Evolutionary conservation across 2,113 vertebrate species (phyloP).

Genomic region (Ophiodon elongatus): DNA sequence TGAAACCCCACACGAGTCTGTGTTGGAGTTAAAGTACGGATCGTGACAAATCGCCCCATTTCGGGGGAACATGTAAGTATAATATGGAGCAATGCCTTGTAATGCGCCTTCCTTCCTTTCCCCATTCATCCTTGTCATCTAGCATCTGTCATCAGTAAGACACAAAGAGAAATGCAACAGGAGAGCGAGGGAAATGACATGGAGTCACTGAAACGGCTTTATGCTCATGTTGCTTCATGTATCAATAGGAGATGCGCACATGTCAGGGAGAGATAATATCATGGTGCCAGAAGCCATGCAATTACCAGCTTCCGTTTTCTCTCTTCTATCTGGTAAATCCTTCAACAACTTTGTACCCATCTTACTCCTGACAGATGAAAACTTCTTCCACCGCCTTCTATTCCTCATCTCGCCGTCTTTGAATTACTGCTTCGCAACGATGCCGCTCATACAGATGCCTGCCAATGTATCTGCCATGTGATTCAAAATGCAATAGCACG

Average conservation of each 20-base stretch:
- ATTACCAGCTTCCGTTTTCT: constrained; percentile 70
- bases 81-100: constrained; percentile 20
- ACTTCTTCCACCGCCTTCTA: constrained; percentile 40
- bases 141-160: constrained; percentile 58
- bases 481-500: constrained; percentile 53
- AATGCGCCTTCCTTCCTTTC: constrained; percentile 29
- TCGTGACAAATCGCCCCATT: not conserved
- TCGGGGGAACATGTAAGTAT: not conserved
- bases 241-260: constrained; percentile 53
- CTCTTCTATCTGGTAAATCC: constrained; percentile 56
- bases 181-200: constrained; percentile 16
- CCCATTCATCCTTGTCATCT: constrained; percentile 59
- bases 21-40: not conserved
- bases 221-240: constrained; percentile 60
- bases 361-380: constrained; percentile 49
- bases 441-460: constrained; percentile 50
- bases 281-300: constrained; percentile 63
- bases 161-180: constrained; percentile 44
- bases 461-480: constrained; percentile 32
- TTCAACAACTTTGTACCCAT: constrained; percentile 56
- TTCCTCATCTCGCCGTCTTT: constrained; percentile 54
- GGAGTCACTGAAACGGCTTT: constrained; percentile 34
- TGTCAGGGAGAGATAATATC: constrained; percentile 70
- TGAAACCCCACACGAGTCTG: not conserved
- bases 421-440: constrained; percentile 56